These are phyloP conservation scores for Nannoperca obscura DNA, from an alignment of 2,797 vertebrate species.

Conservation along the genomic window DNA sequence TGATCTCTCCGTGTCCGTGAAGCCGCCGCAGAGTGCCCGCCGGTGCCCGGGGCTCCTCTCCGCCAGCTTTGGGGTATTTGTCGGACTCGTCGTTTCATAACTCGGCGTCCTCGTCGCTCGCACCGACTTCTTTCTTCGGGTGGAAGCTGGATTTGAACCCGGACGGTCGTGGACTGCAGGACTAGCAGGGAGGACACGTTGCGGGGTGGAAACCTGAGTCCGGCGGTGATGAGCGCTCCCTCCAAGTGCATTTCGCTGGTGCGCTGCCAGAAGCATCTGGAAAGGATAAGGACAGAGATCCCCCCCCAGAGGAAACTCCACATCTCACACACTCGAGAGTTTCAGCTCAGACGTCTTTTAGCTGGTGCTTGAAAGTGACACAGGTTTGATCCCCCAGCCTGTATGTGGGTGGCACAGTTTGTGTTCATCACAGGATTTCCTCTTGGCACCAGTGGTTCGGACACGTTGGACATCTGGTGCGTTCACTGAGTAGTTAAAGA, in stretches of 20 bases:
- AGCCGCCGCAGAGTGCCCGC: slow-evolving; percentile 28
- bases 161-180: slow-evolving; percentile 47
- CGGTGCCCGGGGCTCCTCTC: slow-evolving; percentile 32
- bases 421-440: slow-evolving; percentile 16
- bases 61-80: slow-evolving; percentile 39
- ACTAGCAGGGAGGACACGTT: slow-evolving; percentile 27
- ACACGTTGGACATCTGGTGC: slow-evolving; percentile 33
- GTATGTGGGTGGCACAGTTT: slow-evolving; percentile 11
- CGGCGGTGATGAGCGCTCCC: slow-evolving; percentile 73
- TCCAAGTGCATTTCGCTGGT: slow-evolving; percentile 69
- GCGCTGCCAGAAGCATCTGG: slow-evolving; percentile 82
- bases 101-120: slow-evolving; percentile 38
- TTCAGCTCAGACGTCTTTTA: slow-evolving; percentile 33
- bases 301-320: slow-evolving; percentile 61
- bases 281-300: slow-evolving; percentile 77
- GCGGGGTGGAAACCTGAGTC: slow-evolving; percentile 69
- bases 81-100: slow-evolving; percentile 62
- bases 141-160: slow-evolving; percentile 28
- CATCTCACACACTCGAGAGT: slow-evolving; percentile 53
- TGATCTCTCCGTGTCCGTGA: slow-evolving; percentile 39
- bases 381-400: slow-evolving; percentile 1
- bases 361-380: slow-evolving; percentile 29
- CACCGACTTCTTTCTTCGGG: slow-evolving; percentile 5
- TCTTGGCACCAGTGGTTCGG: slow-evolving; percentile 25
- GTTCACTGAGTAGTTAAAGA: slow-evolving; percentile 5